Percentiles rank a stretch among this genome's conserved stretches.
These are phyloP conservation scores for Ariopsis seemanni DNA, from an alignment of 2,113 vertebrate species.

Conservation along the genomic window DNA sequence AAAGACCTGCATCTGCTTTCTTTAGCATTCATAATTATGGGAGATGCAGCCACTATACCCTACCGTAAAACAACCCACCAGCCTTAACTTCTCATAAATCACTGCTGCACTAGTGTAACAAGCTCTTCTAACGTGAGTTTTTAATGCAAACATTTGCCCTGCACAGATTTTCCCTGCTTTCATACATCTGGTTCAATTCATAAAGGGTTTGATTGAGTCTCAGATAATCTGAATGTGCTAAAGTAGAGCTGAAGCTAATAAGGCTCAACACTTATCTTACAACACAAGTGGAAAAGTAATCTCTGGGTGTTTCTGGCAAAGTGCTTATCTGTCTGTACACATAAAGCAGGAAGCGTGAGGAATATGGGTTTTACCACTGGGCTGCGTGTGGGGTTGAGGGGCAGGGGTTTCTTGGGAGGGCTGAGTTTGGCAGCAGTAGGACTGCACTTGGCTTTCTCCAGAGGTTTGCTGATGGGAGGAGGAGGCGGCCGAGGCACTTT, in stretches of 20 bases:
- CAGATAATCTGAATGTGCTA: background rate
- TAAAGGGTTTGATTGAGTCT: background rate
- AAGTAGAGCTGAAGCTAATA: background rate
- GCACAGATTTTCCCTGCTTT: conserved; percentile 3
- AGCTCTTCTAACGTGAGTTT: background rate
- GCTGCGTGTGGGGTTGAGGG: conserved; percentile 75
- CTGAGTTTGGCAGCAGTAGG: conserved; percentile 68
- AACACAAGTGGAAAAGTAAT: background rate
- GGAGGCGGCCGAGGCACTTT: conserved; percentile 72
- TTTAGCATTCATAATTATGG: background rate
- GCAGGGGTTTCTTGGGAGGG: conserved; percentile 83
- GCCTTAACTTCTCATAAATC: conserved; percentile 1
- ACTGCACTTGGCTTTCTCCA: conserved; percentile 59
- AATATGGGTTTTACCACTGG: conserved; percentile 69
- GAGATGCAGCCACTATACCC: background rate
- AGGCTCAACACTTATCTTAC: background rate
- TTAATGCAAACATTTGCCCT: conserved; percentile 7
- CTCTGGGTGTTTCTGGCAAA: conserved; percentile 5
- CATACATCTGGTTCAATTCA: conserved; percentile 14
- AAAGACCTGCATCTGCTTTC: conserved; percentile 4
- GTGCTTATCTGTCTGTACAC: background rate
- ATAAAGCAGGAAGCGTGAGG: background rate
- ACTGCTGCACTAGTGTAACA: conserved; percentile 1
- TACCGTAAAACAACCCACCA: conserved; percentile 2
- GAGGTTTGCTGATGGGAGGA: conserved; percentile 62